A percentile compares a stretch with the other conserved stretches of the same genome.
Evolutionary conservation across 2,888 invertebrate genomes (phyloP).

Genomic region (Geophilus truncorum): DNA sequence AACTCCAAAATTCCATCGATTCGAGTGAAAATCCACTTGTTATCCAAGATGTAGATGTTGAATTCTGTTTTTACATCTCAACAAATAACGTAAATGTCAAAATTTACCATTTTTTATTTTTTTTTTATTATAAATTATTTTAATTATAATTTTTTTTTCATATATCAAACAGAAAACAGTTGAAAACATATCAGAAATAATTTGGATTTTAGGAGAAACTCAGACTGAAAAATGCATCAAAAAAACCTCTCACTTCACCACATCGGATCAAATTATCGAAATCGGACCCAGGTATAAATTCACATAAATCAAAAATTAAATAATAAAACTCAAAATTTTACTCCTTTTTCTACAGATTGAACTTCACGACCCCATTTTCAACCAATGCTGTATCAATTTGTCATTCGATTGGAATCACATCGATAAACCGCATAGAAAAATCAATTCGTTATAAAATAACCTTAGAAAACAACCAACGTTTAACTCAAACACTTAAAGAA

Average conservation of each 20-base stretch:
- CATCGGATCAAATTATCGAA: constrained; percentile 60
- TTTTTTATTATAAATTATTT: background rate
- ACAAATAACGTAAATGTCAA: constrained; percentile 44
- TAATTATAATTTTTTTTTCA: background rate
- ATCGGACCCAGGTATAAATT: constrained; percentile 73
- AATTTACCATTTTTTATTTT: too few species aligned
- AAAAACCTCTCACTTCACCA: constrained; percentile 36
- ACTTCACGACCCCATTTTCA: constrained; percentile 92
- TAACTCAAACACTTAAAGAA: constrained; percentile 41
- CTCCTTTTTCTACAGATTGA: constrained; percentile 59
- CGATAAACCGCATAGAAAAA: constrained; percentile 73
- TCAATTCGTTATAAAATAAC: constrained; percentile 65
- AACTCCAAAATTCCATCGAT: background rate
- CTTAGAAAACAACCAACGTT: constrained; percentile 37
- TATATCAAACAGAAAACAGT: background rate
- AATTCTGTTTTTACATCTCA: constrained; percentile 77
- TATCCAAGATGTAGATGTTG: constrained; percentile 55
- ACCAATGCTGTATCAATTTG: constrained; percentile 95
- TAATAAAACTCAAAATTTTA: constrained; percentile 9
- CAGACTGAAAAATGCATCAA: constrained; percentile 43
- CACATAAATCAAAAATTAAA: too few species aligned
- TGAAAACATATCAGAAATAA: constrained; percentile 41
- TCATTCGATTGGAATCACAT: constrained; percentile 69
- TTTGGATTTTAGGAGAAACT: constrained; percentile 73
- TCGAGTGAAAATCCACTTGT: background rate